Conservation (phyloP, 2,797 vertebrate species). For the Lates japonicus region DNA sequence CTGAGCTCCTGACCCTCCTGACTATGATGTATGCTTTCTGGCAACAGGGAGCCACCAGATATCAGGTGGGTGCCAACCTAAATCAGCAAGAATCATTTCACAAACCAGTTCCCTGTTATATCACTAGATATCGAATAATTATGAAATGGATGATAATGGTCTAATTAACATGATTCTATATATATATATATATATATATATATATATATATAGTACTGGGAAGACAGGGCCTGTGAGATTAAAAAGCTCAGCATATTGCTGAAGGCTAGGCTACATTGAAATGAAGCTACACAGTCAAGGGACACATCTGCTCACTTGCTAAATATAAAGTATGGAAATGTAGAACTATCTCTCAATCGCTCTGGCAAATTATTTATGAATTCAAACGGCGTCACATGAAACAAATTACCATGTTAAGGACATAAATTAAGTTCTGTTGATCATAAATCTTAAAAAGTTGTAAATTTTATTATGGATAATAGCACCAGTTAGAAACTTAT, state of each 20-base stretch:
- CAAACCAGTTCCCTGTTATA: conserved; percentile 51
- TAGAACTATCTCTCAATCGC: conserved; percentile 35
- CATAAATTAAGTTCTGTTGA: conserved; percentile 2
- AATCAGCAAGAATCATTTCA: conserved; percentile 72
- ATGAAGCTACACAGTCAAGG: conserved; percentile 55
- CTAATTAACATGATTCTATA: conserved; percentile 17
- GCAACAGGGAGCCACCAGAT: conserved; percentile 64
- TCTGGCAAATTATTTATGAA: conserved; percentile 60
- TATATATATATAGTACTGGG: too few relatives aligned
- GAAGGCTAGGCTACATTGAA: conserved; percentile 55
- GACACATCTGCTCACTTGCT: conserved; percentile 61
- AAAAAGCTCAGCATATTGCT: conserved; percentile 69
- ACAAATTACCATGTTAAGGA: conserved; percentile 36
- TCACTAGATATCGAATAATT: conserved; percentile 53
- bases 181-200: conserved; percentile 19
- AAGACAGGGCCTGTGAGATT: too few relatives aligned
- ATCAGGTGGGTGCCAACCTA: conserved; percentile 73
- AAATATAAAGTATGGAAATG: conserved; percentile 63
- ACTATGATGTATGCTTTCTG: conserved; percentile 78
- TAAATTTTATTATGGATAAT: conserved; percentile 13
- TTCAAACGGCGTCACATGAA: conserved; percentile 45
- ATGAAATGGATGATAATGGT: too few relatives aligned
- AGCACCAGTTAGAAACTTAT: conserved; percentile 6
- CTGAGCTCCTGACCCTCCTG: conserved; percentile 72
- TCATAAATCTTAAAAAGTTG: conserved; percentile 1